Percentiles rank a stretch among this genome's conserved stretches.
phyloP scores from a whole-genome alignment of 2,888 invertebrate species.

The Alviniconcha strummeri region DNA sequence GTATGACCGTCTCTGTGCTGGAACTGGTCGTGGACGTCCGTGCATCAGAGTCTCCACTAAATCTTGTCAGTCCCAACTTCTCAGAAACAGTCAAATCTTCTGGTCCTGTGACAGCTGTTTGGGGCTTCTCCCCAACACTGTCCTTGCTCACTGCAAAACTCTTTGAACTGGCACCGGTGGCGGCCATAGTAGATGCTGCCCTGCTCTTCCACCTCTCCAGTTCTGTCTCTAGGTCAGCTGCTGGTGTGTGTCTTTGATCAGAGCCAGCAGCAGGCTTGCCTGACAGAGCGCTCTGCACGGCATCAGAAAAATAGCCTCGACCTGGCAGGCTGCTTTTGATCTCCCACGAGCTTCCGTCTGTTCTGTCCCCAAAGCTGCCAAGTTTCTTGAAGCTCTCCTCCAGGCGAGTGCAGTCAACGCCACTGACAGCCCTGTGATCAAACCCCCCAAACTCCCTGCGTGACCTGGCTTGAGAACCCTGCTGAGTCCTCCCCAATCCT shows the following conservation, averaged over 20 bases:
- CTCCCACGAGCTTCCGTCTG: not conserved
- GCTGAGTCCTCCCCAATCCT: not conserved
- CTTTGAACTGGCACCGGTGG: not conserved
- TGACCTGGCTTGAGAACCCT: not conserved
- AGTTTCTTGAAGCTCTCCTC: conserved; percentile 24
- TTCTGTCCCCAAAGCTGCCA: conserved; percentile 9
- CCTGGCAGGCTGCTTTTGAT: conserved; percentile 27
- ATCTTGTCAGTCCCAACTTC: not conserved
- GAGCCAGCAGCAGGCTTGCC: not conserved
- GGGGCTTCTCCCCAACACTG: not conserved
- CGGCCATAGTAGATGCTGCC: not conserved
- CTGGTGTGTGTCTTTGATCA: not conserved
- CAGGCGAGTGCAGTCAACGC: not conserved
- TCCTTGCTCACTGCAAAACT: not conserved
- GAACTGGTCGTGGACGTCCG: conserved; percentile 11
- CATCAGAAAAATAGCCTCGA: conserved; percentile 18
- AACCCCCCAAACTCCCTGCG: not conserved
- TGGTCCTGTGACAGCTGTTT: not conserved
- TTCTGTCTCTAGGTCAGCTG: not conserved
- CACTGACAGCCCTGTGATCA: not conserved
- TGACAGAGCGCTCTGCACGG: conserved; percentile 10
- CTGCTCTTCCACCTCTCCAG: not conserved
- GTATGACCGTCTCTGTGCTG: conserved; percentile 15
- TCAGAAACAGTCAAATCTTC: not conserved
- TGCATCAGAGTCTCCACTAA: conserved; percentile 20